Evolutionary conservation across 1,140 invertebrate genomes (phyloP).

Genomic region (Platyscapa corneri): DNA sequence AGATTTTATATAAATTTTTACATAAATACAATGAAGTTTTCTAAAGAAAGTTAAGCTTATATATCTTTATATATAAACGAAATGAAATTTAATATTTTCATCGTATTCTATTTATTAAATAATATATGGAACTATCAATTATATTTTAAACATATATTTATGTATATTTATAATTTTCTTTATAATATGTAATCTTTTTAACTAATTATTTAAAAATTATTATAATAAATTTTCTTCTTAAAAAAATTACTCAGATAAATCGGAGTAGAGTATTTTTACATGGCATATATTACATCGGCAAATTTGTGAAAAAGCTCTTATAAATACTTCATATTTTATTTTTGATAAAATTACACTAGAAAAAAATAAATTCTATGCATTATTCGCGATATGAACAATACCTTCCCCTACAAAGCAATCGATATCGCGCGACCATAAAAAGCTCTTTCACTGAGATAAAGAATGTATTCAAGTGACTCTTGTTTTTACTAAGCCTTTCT

Average conservation of each 20-base stretch:
- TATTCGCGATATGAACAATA: conserved; percentile 12
- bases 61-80: neutral
- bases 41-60: conserved; percentile 16
- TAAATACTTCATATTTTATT: conserved; percentile 1
- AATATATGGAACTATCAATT: neutral
- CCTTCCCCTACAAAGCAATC: conserved; percentile 25
- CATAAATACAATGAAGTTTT: conserved; percentile 18
- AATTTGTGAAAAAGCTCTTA: neutral
- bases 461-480: conserved; percentile 35
- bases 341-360: neutral
- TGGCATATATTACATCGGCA: neutral
- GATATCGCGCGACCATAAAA: conserved; percentile 39
- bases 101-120: neutral
- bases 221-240: neutral
- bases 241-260: neutral
- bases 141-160: too few relatives aligned
- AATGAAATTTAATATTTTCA: neutral
- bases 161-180: too few relatives aligned
- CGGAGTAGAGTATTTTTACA: neutral
- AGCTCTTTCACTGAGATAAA: conserved; percentile 1
- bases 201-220: neutral
- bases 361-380: neutral
- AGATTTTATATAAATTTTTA: conserved; percentile 6
- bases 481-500: conserved; percentile 21
- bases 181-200: neutral